These are phyloP conservation scores for Drosophila aldrichi DNA, from an alignment of 2,888 invertebrate genomes.

Conservation along the genomic window DNA sequence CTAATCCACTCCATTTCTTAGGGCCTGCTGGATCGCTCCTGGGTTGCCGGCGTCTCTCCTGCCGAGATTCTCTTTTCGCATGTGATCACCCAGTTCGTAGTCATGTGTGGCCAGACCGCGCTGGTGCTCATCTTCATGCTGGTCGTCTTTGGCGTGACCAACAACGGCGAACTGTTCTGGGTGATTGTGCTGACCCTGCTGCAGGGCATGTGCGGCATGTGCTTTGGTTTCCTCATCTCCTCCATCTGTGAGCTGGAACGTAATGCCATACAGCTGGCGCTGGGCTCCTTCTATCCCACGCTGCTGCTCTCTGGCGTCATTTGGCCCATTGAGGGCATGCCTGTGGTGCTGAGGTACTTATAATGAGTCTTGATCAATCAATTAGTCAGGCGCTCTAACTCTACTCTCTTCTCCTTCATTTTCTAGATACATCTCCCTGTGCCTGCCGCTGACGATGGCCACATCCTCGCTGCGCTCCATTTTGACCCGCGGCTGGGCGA, in stretches of 20 bases:
- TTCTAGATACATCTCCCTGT: constrained; percentile 90
- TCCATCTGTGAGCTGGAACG: constrained; percentile 96
- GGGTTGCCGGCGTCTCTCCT: constrained; percentile 97
- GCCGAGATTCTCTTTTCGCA: constrained; percentile 97
- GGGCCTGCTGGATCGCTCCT: constrained; percentile 95
- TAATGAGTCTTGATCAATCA: constrained; percentile 18
- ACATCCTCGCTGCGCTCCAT: constrained; percentile 95
- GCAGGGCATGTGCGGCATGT: constrained; percentile 98
- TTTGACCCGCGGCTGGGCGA: constrained; percentile 94
- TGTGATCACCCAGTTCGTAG: constrained; percentile 96
- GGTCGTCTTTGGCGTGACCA: constrained; percentile 94
- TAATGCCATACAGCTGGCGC: constrained; percentile 96
- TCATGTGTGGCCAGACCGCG: constrained; percentile 97
- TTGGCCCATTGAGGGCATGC: constrained; percentile 99
- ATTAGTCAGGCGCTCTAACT: not conserved
- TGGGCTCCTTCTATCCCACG: constrained; percentile 98
- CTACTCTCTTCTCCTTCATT: not conserved
- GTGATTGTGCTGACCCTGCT: constrained; percentile 94
- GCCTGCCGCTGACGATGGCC: constrained; percentile 95
- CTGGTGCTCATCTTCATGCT: constrained; percentile 96
- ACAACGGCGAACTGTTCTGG: constrained; percentile 93
- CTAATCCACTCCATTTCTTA: constrained; percentile 32
- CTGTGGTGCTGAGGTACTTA: constrained; percentile 88
- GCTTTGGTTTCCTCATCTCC: constrained; percentile 97
- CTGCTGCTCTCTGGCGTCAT: constrained; percentile 96